Evolutionary conservation across 2,113 vertebrate species (phyloP).

Genomic region (Poeciliopsis retropinna): DNA sequence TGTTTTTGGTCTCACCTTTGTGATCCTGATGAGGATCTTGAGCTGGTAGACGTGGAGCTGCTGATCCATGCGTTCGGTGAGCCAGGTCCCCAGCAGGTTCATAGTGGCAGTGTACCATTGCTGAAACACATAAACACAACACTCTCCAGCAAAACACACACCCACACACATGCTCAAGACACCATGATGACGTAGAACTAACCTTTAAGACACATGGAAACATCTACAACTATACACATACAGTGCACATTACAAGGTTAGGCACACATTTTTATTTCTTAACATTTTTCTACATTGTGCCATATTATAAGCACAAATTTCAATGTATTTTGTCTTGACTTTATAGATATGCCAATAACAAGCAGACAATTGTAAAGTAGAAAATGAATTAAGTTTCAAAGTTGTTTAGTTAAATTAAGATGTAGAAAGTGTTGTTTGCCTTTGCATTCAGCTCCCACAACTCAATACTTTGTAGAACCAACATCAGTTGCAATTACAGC

Average conservation of each 20-base stretch:
- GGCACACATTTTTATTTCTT: neutral
- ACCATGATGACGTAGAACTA: conserved; percentile 34
- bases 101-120: conserved; percentile 99
- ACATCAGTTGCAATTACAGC: too few species aligned
- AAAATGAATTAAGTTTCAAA: neutral
- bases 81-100: conserved; percentile 97
- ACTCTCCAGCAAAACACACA: conserved; percentile 89
- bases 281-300: neutral
- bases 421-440: neutral
- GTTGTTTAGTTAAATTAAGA: too few species aligned
- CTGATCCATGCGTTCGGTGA: conserved; percentile 98
- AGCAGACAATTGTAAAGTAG: neutral
- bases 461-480: neutral
- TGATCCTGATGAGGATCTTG: conserved; percentile 99
- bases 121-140: conserved; percentile 94
- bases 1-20: conserved; percentile 84
- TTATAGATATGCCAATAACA: neutral
- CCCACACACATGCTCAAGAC: conserved; percentile 70
- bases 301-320: neutral
- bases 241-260: conserved; percentile 1
- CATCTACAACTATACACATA: conserved; percentile 20
- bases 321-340: neutral
- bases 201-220: conserved; percentile 23
- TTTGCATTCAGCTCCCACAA: neutral
- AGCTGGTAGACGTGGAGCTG: conserved; percentile 99